Conservation (phyloP, 2,113 vertebrate genomes). For the Isichthys henryi region DNA sequence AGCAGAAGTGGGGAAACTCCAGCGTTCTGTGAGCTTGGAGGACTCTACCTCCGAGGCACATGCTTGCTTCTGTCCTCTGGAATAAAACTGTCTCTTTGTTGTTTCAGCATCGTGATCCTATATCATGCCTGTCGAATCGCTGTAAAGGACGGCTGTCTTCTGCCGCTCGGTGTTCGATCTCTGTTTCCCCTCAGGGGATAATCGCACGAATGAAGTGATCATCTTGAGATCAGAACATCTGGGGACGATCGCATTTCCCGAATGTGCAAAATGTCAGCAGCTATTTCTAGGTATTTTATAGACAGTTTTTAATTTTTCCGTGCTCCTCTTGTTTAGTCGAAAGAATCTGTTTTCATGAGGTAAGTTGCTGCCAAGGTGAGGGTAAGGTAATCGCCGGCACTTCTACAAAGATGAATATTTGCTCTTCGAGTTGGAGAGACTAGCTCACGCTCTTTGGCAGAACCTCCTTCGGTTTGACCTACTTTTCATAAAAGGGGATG, state of each 20-base stretch:
- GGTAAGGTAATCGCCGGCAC: conserved; percentile 32
- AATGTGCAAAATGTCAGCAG: not conserved
- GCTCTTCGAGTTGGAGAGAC: conserved; percentile 32
- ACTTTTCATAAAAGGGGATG: conserved; percentile 57
- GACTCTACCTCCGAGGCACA: not conserved
- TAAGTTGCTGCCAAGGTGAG: conserved; percentile 45
- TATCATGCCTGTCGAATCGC: not conserved
- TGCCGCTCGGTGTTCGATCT: not conserved
- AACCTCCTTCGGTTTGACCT: conserved; percentile 53
- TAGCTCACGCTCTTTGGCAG: conserved; percentile 35
- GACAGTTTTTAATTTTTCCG: not conserved
- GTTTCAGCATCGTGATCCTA: not conserved
- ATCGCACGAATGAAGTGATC: not conserved
- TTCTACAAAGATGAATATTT: not conserved
- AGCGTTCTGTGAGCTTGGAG: not conserved
- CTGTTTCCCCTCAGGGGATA: not conserved
- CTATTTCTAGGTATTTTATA: not conserved
- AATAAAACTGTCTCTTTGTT: not conserved
- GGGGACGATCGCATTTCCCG: not conserved
- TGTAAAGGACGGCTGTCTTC: not conserved
- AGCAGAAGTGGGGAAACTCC: not conserved
- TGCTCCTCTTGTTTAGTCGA: not conserved
- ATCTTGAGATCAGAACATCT: not conserved
- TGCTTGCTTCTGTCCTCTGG: not conserved
- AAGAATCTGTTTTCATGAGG: conserved; percentile 31